These are phyloP conservation scores for Huso huso DNA, from an alignment of 2,797 vertebrate genomes.

Conservation along the genomic window DNA sequence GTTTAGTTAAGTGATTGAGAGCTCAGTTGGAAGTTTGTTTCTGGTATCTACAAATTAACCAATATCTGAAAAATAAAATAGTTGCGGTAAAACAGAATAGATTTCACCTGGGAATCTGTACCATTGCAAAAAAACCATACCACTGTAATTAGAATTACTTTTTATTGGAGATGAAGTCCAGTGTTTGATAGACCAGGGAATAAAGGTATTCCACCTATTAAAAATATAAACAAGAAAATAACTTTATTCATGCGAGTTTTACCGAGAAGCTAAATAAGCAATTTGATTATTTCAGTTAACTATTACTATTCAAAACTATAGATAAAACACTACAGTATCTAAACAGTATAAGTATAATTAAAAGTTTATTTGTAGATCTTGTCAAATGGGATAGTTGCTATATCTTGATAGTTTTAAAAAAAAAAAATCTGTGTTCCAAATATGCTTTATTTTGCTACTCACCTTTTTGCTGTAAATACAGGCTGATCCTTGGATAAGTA, in stretches of 20 bases:
- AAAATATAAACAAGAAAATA: slow-evolving; percentile 9
- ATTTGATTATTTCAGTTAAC: background rate
- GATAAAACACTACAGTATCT: background rate
- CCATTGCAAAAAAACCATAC: too few relatives aligned
- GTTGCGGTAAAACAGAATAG: too few relatives aligned
- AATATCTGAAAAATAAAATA: too few relatives aligned
- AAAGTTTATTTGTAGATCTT: too few relatives aligned
- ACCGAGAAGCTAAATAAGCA: background rate
- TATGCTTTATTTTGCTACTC: slow-evolving; percentile 3
- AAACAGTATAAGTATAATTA: background rate
- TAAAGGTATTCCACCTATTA: slow-evolving; percentile 86
- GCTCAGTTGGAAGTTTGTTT: too few relatives aligned
- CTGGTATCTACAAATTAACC: too few relatives aligned
- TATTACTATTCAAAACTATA: too few relatives aligned
- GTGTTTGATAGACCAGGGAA: slow-evolving; percentile 76
- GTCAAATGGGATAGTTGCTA: background rate
- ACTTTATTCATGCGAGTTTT: background rate
- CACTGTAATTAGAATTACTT: slow-evolving; percentile 50
- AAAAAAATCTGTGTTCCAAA: too few relatives aligned
- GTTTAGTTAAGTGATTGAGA: too few relatives aligned
- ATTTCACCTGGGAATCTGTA: too few relatives aligned
- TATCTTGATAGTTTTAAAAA: background rate
- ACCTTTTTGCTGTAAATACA: slow-evolving; percentile 94
- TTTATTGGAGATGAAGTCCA: slow-evolving; percentile 78
- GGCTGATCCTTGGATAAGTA: slow-evolving; percentile 85